A percentile compares a stretch with the other conserved stretches of the same genome.
phyloP scores from a whole-genome alignment of 2,888 invertebrate species.

The Drosophila cognata region DNA sequence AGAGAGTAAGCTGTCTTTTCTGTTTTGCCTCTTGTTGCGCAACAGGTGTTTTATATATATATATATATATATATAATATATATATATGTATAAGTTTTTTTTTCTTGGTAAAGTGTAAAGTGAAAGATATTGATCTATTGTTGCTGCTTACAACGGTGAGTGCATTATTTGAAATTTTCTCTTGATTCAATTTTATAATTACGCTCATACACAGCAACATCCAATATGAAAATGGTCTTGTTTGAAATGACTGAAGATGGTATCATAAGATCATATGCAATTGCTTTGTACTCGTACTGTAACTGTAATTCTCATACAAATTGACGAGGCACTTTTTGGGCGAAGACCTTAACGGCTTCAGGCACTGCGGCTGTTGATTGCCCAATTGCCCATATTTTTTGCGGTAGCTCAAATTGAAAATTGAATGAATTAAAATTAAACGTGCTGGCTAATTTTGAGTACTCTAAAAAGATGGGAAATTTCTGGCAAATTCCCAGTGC shows the following conservation, averaged over 20 bases:
- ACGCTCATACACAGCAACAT: neutral
- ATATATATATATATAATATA: neutral
- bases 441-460: constrained; percentile 3
- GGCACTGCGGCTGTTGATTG: neutral
- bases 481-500: neutral
- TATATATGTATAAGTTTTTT: neutral
- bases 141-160: neutral
- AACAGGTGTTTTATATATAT: neutral
- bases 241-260: neutral
- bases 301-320: neutral
- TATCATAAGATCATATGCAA: neutral
- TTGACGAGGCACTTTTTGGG: neutral
- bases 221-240: neutral
- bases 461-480: constrained; percentile 6
- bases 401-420: constrained; percentile 8
- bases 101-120: neutral
- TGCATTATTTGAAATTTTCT: constrained; percentile 1
- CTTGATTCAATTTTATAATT: neutral
- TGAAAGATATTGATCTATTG: neutral
- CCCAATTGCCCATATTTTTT: neutral
- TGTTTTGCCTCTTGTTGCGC: neutral
- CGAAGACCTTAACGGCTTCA: neutral
- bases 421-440: neutral
- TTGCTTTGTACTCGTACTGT: neutral
- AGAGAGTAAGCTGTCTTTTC: neutral